These are phyloP conservation scores for Brachionus koreanus DNA, from an alignment of 1,140 invertebrate species.

Conservation along the genomic window DNA sequence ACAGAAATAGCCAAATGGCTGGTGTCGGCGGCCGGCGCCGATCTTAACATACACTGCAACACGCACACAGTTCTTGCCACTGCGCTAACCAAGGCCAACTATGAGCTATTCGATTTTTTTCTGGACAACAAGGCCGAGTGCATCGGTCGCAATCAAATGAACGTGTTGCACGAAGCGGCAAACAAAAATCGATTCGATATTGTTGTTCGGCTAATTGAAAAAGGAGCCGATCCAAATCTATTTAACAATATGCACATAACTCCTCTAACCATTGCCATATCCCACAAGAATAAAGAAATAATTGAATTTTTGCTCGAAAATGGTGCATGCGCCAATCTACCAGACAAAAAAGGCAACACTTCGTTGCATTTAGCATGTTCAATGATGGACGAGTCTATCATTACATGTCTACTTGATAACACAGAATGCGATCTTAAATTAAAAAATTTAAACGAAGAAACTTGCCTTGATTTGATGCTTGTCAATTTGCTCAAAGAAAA, in stretches of 20 bases:
- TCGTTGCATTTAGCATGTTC: slow-evolving; percentile 14
- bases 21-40: not conserved
- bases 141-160: slow-evolving; percentile 39
- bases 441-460: slow-evolving; percentile 28
- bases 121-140: slow-evolving; percentile 38
- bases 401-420: not conserved
- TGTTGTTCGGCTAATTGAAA: slow-evolving; percentile 17
- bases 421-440: slow-evolving; percentile 35
- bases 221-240: slow-evolving; percentile 35
- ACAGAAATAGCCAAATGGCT: slow-evolving; percentile 28
- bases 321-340: slow-evolving; percentile 34
- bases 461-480: not conserved
- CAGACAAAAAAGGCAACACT: slow-evolving; percentile 41
- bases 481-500: not conserved
- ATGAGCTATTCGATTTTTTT: slow-evolving; percentile 4
- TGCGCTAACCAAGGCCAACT: slow-evolving; percentile 22
- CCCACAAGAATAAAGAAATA: not conserved
- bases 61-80: not conserved
- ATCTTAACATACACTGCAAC: slow-evolving; percentile 29
- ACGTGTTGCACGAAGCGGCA: slow-evolving; percentile 35
- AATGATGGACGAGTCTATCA: not conserved
- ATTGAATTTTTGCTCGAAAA: slow-evolving; percentile 1
- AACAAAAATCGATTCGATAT: slow-evolving; percentile 36
- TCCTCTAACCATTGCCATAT: not conserved
- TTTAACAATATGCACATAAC: slow-evolving; percentile 26